Conservation (phyloP, 2,797 vertebrate genomes). For the Ptychobarbus kaznakovi region DNA sequence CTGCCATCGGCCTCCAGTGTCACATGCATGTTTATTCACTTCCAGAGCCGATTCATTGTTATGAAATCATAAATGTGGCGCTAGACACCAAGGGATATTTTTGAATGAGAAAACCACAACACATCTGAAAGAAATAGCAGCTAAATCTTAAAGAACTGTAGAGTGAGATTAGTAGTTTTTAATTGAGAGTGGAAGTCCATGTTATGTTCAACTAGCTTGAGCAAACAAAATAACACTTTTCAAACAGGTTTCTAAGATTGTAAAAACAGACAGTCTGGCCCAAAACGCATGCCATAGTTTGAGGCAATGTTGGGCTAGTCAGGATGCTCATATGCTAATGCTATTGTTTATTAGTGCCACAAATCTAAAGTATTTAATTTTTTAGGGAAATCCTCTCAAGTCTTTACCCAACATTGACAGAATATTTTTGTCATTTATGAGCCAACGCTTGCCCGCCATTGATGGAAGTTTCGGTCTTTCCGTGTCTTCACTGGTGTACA, state of each 20-base stretch:
- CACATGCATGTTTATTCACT: conserved; percentile 5
- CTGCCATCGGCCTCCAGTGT: conserved; percentile 36
- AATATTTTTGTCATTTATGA: too few relatives aligned
- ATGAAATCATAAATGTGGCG: conserved; percentile 22
- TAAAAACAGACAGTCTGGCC: neutral
- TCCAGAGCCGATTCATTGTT: conserved; percentile 24
- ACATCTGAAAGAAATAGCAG: conserved; percentile 34
- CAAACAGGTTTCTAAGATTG: neutral
- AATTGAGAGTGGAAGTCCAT: neutral
- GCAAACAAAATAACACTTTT: neutral
- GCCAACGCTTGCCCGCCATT: too few relatives aligned
- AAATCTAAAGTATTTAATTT: neutral
- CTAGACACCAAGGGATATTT: neutral
- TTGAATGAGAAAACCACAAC: conserved; percentile 56
- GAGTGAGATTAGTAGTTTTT: conserved; percentile 51
- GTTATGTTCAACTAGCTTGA: neutral
- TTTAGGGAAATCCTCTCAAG: neutral
- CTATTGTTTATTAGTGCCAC: too few relatives aligned
- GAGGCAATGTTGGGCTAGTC: neutral
- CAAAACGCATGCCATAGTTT: neutral
- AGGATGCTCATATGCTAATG: neutral
- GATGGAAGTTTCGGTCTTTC: too few relatives aligned
- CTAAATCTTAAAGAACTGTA: conserved; percentile 34
- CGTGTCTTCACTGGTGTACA: too few relatives aligned
- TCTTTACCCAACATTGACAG: too few relatives aligned